phyloP scores from a whole-genome alignment of 2,113 vertebrate genomes.

The Ceratotherium simum region DNA sequence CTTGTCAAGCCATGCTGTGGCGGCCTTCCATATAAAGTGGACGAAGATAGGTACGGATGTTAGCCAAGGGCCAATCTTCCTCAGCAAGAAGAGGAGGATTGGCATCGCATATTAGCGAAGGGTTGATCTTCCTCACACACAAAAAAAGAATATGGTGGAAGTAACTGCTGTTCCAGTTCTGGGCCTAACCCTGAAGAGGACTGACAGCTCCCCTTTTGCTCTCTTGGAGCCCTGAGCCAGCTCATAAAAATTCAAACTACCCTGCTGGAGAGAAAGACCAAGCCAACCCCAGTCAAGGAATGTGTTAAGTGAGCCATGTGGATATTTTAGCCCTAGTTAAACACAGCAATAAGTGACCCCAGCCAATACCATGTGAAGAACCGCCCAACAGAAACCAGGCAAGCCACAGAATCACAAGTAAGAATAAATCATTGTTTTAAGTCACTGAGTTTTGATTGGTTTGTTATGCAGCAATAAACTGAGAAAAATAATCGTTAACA shows the following conservation, averaged over 20 bases:
- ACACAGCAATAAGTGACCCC: not conserved
- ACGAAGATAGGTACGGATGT: no score
- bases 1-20: no score
- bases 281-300: not conserved
- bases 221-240: not conserved
- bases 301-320: not conserved
- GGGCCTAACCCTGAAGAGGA: not conserved
- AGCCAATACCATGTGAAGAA: not conserved
- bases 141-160: not conserved
- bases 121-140: no score
- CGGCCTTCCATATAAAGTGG: no score
- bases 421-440: not conserved
- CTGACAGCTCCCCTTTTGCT: not conserved
- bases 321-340: not conserved
- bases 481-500: not conserved
- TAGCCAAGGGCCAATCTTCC: no score
- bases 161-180: not conserved
- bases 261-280: not conserved
- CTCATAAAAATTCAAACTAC: not conserved
- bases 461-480: not conserved
- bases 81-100: no score
- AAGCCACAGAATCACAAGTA: not conserved
- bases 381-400: not conserved
- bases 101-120: no score
- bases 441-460: not conserved